Percentiles rank a stretch among this genome's conserved stretches.
phyloP scores from a whole-genome alignment of 2,113 vertebrate genomes.

The Glaucomys volans region DNA sequence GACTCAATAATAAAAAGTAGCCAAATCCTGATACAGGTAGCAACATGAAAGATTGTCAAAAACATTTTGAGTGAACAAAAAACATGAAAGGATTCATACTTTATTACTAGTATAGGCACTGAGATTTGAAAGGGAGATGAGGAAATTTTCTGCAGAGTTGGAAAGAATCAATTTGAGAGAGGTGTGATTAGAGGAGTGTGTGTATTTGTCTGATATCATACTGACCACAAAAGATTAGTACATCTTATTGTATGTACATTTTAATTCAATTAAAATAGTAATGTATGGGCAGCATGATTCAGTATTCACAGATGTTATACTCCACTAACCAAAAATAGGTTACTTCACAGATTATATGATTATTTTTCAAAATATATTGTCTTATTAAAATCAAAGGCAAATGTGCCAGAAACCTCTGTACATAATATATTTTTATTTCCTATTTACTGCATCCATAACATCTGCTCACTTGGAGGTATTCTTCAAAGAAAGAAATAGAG shows the following conservation, averaged over 20 bases:
- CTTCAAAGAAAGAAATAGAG: neutral
- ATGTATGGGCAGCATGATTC: neutral
- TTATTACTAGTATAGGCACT: neutral
- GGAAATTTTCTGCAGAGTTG: neutral
- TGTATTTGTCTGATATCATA: neutral
- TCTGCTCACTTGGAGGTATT: neutral
- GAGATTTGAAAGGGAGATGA: neutral
- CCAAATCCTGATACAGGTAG: neutral
- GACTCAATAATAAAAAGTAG: neutral
- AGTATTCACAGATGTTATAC: neutral
- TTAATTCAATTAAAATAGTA: neutral
- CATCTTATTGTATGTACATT: neutral
- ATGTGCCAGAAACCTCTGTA: neutral
- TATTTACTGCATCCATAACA: neutral
- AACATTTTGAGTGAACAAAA: neutral
- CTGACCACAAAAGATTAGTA: neutral
- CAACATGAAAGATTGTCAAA: neutral
- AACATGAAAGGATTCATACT: no score
- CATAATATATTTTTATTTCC: neutral
- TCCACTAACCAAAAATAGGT: neutral
- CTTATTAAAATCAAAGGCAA: neutral
- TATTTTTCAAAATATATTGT: neutral
- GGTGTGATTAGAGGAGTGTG: neutral
- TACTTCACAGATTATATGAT: neutral
- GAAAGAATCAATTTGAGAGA: neutral